Conservation (phyloP, 2,113 vertebrate species). For the Siphamia tubifer region DNA sequence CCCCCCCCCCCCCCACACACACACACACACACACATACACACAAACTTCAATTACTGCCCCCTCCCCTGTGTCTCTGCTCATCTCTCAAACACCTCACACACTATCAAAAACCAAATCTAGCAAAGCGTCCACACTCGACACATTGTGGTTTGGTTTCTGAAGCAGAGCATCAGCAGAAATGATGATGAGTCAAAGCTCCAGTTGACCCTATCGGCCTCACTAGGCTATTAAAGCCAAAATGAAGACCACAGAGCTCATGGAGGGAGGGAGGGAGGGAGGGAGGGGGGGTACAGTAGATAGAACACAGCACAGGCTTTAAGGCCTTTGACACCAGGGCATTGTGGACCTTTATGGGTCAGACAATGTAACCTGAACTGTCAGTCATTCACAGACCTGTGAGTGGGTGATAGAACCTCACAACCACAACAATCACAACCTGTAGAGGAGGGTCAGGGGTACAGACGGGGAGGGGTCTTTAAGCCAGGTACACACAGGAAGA, state of each 20-base stretch:
- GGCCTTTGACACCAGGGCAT: not conserved
- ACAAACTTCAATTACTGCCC: constrained; percentile 50
- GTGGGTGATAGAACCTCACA: not conserved
- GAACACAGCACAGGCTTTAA: not conserved
- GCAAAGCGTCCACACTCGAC: not conserved
- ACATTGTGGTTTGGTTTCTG: not conserved
- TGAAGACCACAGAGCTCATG: not conserved
- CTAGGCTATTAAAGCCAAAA: not conserved
- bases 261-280: not conserved
- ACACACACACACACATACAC: no score
- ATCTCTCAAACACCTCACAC: constrained; percentile 7
- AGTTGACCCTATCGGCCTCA: not conserved
- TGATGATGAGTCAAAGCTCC: constrained; percentile 1
- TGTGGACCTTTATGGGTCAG: constrained; percentile 1
- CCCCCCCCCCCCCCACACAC: no score
- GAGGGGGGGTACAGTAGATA: not conserved
- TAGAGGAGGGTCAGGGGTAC: not conserved
- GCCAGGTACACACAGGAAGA: no score
- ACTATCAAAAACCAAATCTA: not conserved
- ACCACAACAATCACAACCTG: not conserved
- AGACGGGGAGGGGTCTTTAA: not conserved
- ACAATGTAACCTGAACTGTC: constrained; percentile 1
- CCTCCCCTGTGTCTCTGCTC: constrained; percentile 22
- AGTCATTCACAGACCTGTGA: not conserved
- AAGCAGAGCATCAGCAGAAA: constrained; percentile 14